A percentile compares a stretch with the other conserved stretches of the same genome.
Conservation (phyloP, 2,888 invertebrate genomes). For the Drosophila nr. perissopoda region DNA sequence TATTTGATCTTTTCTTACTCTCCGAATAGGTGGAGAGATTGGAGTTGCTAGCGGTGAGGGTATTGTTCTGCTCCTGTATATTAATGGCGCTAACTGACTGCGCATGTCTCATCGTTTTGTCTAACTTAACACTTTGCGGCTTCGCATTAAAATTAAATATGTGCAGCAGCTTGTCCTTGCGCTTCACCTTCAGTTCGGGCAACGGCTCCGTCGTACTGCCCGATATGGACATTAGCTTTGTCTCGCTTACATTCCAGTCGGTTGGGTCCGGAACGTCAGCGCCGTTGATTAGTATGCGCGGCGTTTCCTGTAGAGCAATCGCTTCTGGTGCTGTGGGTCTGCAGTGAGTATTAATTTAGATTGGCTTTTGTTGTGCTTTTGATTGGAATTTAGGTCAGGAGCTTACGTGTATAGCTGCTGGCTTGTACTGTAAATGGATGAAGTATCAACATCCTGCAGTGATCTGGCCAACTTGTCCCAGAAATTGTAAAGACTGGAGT, state of each 20-base stretch:
- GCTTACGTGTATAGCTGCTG: slow-evolving; percentile 51
- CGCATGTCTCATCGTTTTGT: slow-evolving; percentile 64
- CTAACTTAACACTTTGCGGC: slow-evolving; percentile 35
- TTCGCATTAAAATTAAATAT: slow-evolving; percentile 44
- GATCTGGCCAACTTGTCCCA: slow-evolving; percentile 89
- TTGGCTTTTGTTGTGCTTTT: neutral
- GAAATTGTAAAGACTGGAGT: slow-evolving; percentile 87
- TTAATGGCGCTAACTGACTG: slow-evolving; percentile 75
- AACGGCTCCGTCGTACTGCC: slow-evolving; percentile 49
- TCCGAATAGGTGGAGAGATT: slow-evolving; percentile 70
- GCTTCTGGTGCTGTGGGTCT: slow-evolving; percentile 32
- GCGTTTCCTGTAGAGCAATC: slow-evolving; percentile 41
- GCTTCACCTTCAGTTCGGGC: slow-evolving; percentile 58
- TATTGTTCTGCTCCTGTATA: slow-evolving; percentile 55
- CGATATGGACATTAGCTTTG: slow-evolving; percentile 35
- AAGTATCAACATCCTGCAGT: slow-evolving; percentile 69
- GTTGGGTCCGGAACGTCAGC: slow-evolving; percentile 48
- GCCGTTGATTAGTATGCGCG: slow-evolving; percentile 63
- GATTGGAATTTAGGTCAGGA: neutral
- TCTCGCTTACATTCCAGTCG: slow-evolving; percentile 33
- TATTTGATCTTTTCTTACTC: slow-evolving; percentile 70
- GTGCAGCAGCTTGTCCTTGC: slow-evolving; percentile 49
- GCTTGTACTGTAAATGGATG: slow-evolving; percentile 35
- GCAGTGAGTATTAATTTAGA: neutral
- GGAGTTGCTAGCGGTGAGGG: slow-evolving; percentile 66